A percentile compares a stretch with the other conserved stretches of the same genome.
Conservation (phyloP, 2,113 vertebrate species). For the Hyperopisus bebe region DNA sequence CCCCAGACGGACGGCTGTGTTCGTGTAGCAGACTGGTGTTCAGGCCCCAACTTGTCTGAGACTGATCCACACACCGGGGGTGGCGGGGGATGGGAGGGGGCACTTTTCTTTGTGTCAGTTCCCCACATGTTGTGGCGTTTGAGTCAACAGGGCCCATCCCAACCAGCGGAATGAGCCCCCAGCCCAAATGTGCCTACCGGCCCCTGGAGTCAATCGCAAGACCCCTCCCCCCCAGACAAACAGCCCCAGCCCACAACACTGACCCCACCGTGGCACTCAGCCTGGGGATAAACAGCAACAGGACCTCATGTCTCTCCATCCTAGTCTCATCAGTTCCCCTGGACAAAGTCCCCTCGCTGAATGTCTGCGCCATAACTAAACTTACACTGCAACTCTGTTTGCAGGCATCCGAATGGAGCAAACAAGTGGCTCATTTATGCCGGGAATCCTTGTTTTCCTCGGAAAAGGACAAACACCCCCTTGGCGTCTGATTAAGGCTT, state of each 20-base stretch:
- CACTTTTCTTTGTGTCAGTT: background rate
- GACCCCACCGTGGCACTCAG: slow-evolving; percentile 41
- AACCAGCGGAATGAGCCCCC: slow-evolving; percentile 81
- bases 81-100: background rate
- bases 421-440: slow-evolving; percentile 19
- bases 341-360: slow-evolving; percentile 46
- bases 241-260: slow-evolving; percentile 27
- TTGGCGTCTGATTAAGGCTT: slow-evolving; percentile 49
- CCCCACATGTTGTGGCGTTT: slow-evolving; percentile 34
- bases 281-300: slow-evolving; percentile 39
- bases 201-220: slow-evolving; percentile 61
- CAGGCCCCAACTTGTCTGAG: slow-evolving; percentile 19
- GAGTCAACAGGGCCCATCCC: slow-evolving; percentile 60
- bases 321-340: slow-evolving; percentile 44
- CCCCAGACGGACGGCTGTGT: slow-evolving; percentile 29
- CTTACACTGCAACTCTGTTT: slow-evolving; percentile 11
- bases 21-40: background rate
- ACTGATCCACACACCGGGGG: background rate
- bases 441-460: slow-evolving; percentile 8
- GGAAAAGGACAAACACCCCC: slow-evolving; percentile 29
- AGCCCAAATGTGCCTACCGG: slow-evolving; percentile 61
- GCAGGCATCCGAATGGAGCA: slow-evolving; percentile 44
- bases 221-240: slow-evolving; percentile 33
- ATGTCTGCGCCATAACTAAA: slow-evolving; percentile 19
- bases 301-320: background rate